These are phyloP conservation scores for Valencia hispanica DNA, from an alignment of 2,797 vertebrate genomes.

Conservation along the genomic window DNA sequence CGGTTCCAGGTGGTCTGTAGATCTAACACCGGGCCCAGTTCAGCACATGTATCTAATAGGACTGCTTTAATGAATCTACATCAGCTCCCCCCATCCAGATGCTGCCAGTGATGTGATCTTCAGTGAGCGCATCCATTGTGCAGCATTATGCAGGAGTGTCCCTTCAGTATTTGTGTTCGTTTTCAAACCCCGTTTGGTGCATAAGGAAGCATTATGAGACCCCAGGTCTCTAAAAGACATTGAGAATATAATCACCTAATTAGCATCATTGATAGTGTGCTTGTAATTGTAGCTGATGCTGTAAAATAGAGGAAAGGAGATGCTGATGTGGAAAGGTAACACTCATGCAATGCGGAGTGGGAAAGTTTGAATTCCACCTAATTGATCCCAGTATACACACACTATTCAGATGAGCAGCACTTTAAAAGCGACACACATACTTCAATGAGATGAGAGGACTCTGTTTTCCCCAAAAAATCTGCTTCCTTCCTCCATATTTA, in stretches of 20 bases:
- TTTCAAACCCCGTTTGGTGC: too few species aligned
- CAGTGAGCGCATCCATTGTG: too few species aligned
- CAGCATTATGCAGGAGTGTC: too few species aligned
- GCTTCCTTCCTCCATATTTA: not conserved
- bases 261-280: not conserved
- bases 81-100: too few species aligned
- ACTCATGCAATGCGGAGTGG: not conserved
- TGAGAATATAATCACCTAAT: not conserved
- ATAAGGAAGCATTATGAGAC: too few species aligned
- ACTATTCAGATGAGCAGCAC: not conserved
- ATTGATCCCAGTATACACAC: not conserved
- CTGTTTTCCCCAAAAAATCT: not conserved
- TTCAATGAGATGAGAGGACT: not conserved
- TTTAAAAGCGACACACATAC: not conserved
- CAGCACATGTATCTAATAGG: too few species aligned
- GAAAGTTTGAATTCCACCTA: not conserved
- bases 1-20: too few species aligned
- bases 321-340: not conserved
- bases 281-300: not conserved
- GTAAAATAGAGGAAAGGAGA: not conserved
- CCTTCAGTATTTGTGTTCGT: too few species aligned
- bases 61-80: too few species aligned
- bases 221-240: too few species aligned
- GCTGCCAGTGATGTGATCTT: too few species aligned
- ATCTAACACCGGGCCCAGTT: too few species aligned